phyloP scores from a whole-genome alignment of 2,113 vertebrate genomes.

The Cisticola juncidis region DNA sequence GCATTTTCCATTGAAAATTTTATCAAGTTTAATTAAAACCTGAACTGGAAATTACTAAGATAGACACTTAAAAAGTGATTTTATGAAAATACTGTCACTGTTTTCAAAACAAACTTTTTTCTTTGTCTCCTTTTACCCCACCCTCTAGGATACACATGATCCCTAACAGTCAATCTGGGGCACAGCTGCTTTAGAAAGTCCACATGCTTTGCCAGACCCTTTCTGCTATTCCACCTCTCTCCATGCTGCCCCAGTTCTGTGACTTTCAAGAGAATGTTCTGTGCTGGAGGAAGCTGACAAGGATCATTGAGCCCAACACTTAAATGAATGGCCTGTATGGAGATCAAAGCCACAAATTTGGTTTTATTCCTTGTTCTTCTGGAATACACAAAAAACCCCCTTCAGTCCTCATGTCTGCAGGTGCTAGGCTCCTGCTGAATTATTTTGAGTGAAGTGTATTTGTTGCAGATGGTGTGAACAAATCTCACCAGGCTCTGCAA shows the following conservation, averaged over 20 bases:
- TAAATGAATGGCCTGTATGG: not conserved
- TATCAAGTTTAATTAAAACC: not conserved
- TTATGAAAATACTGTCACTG: not conserved
- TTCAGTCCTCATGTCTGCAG: not conserved
- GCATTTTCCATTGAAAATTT: not conserved
- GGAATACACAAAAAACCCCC: not conserved
- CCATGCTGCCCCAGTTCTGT: fast-evolving
- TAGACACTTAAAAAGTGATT: not conserved
- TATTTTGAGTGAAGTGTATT: not conserved
- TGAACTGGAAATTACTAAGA: not conserved
- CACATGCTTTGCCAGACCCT: not conserved
- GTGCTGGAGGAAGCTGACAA: not conserved
- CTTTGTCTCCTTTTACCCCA: not conserved
- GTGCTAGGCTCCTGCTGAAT: not conserved
- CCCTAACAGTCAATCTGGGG: not conserved
- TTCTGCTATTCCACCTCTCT: not conserved
- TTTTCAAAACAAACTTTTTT: not conserved
- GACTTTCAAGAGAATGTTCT: not conserved
- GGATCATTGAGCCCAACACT: fast-evolving
- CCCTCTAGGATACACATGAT: fast-evolving
- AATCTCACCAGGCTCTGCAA: not conserved
- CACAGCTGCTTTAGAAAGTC: not conserved
- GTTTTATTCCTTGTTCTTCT: not conserved
- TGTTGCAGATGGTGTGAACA: not conserved
- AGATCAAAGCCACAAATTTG: not conserved